A percentile compares a stretch with the other conserved stretches of the same genome.
Conservation (phyloP, 37 sponge, comb jelly and placozoan species). For the Tethya wilhelma region DNA sequence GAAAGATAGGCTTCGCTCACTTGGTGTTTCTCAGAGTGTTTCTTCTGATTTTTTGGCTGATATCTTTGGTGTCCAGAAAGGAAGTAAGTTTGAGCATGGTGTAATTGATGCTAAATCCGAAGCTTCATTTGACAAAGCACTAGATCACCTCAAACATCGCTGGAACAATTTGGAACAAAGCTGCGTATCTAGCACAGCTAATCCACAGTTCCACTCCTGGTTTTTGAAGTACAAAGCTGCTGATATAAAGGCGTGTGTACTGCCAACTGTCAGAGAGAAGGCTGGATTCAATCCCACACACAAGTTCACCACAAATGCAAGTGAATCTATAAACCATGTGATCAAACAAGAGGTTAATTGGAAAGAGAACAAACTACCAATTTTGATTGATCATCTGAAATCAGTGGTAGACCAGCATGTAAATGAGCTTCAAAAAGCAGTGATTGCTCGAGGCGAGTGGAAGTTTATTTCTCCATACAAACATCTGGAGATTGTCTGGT, state of each 20-base stretch:
- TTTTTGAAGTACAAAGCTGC: slow-evolving; percentile 31
- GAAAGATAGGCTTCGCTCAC: slow-evolving; percentile 26
- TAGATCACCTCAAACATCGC: neutral
- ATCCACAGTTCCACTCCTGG: slow-evolving; percentile 39
- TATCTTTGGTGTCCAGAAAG: slow-evolving; percentile 30
- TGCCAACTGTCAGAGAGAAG: neutral
- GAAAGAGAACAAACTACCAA: slow-evolving; percentile 49
- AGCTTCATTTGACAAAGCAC: neutral
- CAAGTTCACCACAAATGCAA: slow-evolving; percentile 35
- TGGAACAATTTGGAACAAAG: slow-evolving; percentile 51
- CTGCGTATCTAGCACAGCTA: neutral
- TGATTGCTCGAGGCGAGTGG: slow-evolving; percentile 26
- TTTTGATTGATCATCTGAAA: slow-evolving; percentile 17
- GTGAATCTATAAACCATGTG: slow-evolving; percentile 48
- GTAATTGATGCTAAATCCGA: slow-evolving; percentile 29
- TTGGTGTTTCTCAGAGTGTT: slow-evolving; percentile 6
- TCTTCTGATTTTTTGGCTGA: slow-evolving; percentile 13
- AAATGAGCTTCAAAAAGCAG: slow-evolving; percentile 2
- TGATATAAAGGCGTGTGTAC: slow-evolving; percentile 3
- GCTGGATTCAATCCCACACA: neutral
- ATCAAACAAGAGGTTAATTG: slow-evolving; percentile 52
- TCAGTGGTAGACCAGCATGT: neutral
- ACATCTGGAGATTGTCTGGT: neutral
- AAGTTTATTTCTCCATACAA: neutral
- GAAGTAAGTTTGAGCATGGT: slow-evolving; percentile 28